A percentile compares a stretch with the other conserved stretches of the same genome.
Conservation (phyloP, 2,888 invertebrate species). For the Malthinus flaveolus region DNA sequence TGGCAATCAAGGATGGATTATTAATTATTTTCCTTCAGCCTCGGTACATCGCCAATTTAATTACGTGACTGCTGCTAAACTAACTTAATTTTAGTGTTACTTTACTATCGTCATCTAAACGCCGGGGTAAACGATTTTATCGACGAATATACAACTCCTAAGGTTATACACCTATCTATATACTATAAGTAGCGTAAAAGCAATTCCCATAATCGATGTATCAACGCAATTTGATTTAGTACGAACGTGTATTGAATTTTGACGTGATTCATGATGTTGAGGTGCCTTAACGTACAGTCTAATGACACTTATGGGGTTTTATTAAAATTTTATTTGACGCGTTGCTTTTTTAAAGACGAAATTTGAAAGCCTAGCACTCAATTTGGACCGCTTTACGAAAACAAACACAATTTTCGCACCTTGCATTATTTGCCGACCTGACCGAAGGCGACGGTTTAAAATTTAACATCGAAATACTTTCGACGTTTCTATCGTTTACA, state of each 20-base stretch:
- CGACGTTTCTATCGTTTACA: no score
- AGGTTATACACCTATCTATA: conserved; percentile 1
- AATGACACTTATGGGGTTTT: conserved; percentile 8
- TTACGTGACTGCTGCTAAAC: conserved; percentile 20
- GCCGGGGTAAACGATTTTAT: conserved; percentile 22
- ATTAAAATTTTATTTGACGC: conserved; percentile 4
- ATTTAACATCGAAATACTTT: no score
- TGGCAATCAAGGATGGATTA: conserved; percentile 16
- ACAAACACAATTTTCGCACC: no score
- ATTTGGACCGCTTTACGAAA: no score
- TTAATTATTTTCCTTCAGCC: conserved; percentile 23
- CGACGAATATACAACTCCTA: conserved; percentile 16
- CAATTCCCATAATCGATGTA: conserved; percentile 22
- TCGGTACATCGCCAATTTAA: conserved; percentile 23
- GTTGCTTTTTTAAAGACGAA: background rate
- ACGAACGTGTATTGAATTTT: conserved; percentile 17
- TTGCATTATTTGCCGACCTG: no score
- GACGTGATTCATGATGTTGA: conserved; percentile 2
- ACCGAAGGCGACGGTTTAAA: no score
- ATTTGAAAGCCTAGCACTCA: no score
- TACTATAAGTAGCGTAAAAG: conserved; percentile 16
- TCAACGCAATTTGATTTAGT: conserved; percentile 25
- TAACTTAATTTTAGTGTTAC: conserved; percentile 14
- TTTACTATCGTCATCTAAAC: conserved; percentile 2
- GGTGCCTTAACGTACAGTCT: conserved; percentile 1